phyloP scores from a whole-genome alignment of 1,140 invertebrate species.

The Plodia interpunctella region DNA sequence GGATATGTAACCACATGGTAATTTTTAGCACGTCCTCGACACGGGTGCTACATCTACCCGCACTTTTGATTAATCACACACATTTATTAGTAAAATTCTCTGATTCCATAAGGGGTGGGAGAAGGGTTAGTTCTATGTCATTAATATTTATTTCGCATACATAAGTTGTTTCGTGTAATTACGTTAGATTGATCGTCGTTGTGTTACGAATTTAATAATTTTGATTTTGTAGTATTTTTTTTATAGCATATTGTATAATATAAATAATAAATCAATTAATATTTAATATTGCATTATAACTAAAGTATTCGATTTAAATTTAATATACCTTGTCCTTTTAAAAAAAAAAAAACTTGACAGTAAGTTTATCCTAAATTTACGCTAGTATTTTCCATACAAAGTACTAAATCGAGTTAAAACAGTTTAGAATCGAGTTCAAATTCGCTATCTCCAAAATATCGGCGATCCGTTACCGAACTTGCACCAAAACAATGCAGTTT shows the following conservation, averaged over 20 bases:
- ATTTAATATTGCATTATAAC: too few species aligned
- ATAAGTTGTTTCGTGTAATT: slow-evolving; percentile 30
- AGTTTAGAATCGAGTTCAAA: too few species aligned
- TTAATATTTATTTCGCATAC: slow-evolving; percentile 62
- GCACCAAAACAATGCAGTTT: slow-evolving; percentile 13
- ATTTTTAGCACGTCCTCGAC: slow-evolving; percentile 15
- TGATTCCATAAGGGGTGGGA: slow-evolving; percentile 30
- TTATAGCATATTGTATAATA: not conserved
- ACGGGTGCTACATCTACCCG: slow-evolving; percentile 30
- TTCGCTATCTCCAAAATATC: not conserved
- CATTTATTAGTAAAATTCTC: slow-evolving; percentile 68
- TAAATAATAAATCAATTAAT: too few species aligned
- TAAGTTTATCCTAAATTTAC: too few species aligned
- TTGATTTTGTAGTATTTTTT: not conserved
- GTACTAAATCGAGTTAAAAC: too few species aligned
- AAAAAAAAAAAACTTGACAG: too few species aligned
- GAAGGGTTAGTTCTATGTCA: slow-evolving; percentile 46
- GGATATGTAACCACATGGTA: not conserved
- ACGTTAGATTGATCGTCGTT: slow-evolving; percentile 16
- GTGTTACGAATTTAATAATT: not conserved
- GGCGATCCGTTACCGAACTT: not conserved
- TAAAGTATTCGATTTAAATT: too few species aligned
- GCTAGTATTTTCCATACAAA: too few species aligned
- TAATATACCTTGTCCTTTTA: too few species aligned
- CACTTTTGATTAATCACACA: slow-evolving; percentile 66